phyloP scores from a whole-genome alignment of 2,113 vertebrate species.

The Paedocypris sp. region DNA sequence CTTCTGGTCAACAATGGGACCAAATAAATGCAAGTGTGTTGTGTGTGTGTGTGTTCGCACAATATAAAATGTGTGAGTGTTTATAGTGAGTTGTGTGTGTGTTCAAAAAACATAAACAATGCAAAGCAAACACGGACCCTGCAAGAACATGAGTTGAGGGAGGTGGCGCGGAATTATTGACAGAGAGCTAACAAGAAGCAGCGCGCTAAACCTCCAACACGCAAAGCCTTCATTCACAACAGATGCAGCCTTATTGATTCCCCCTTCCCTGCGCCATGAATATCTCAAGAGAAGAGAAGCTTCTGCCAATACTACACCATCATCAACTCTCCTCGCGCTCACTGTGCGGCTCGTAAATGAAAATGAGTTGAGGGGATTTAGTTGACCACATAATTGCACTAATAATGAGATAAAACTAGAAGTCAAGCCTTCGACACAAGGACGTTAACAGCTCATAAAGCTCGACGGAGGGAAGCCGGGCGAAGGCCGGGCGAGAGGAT shows the following conservation, averaged over 20 bases:
- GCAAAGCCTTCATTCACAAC: constrained; percentile 39
- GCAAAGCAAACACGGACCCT: neutral
- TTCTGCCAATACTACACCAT: too few species aligned
- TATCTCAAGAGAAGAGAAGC: too few species aligned
- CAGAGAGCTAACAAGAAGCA: constrained; percentile 27
- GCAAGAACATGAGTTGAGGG: neutral
- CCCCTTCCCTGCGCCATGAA: too few species aligned
- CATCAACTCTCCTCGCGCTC: too few species aligned
- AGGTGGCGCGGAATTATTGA: too few species aligned
- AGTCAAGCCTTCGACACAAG: constrained; percentile 42
- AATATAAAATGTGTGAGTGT: too few species aligned
- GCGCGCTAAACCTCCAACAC: constrained; percentile 39
- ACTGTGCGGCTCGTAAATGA: constrained; percentile 12
- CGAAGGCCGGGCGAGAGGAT: too few species aligned
- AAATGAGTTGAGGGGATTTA: constrained; percentile 26
- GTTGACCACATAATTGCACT: constrained; percentile 38
- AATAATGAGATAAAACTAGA: constrained; percentile 45
- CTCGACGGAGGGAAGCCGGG: constrained; percentile 51
- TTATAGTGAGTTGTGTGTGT: too few species aligned
- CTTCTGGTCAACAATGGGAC: too few species aligned
- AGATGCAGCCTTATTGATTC: constrained; percentile 38
- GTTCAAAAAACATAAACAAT: too few species aligned
- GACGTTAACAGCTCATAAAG: constrained; percentile 57
- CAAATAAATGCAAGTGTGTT: too few species aligned
- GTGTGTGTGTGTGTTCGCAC: too few species aligned